Conservation (phyloP, 1,140 invertebrate genomes). For the Halictus rubicundus region DNA sequence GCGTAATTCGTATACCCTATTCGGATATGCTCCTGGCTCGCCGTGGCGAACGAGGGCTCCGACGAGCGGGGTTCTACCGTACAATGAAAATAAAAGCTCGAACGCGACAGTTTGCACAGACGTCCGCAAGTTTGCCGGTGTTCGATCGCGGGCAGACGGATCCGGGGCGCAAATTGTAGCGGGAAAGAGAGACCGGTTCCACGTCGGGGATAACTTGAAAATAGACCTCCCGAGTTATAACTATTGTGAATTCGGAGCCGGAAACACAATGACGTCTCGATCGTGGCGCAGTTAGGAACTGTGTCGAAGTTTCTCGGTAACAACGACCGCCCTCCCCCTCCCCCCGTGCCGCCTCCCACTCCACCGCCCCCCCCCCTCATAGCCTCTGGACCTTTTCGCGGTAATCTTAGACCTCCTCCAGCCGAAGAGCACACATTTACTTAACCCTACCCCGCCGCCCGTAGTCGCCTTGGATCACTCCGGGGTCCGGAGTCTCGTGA, state of each 20-base stretch:
- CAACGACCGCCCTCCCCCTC: background rate
- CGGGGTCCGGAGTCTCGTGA: slow-evolving; percentile 46
- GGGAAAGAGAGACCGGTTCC: background rate
- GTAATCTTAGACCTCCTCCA: slow-evolving; percentile 59
- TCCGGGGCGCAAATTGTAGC: too few relatives aligned
- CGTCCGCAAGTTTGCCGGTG: too few relatives aligned
- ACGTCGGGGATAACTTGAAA: background rate
- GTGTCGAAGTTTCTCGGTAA: slow-evolving; percentile 49
- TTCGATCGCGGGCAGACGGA: too few relatives aligned
- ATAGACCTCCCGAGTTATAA: background rate
- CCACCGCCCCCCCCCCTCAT: slow-evolving; percentile 6
- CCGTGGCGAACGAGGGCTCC: too few relatives aligned
- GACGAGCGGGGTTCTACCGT: too few relatives aligned
- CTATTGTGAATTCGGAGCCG: background rate
- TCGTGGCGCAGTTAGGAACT: slow-evolving; percentile 12
- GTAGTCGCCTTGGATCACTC: slow-evolving; percentile 58
- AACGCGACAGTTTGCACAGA: too few relatives aligned
- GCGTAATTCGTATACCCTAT: too few relatives aligned
- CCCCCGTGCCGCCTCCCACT: slow-evolving; percentile 12
- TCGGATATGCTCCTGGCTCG: too few relatives aligned
- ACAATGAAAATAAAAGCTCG: too few relatives aligned
- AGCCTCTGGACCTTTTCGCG: slow-evolving; percentile 58
- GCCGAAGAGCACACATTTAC: slow-evolving; percentile 57
- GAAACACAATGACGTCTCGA: background rate
- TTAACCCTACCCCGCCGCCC: slow-evolving; percentile 55